Percentiles rank a stretch among this genome's conserved stretches.
phyloP scores from a whole-genome alignment of 2,113 vertebrate species.

The Carollia perspicillata region DNA sequence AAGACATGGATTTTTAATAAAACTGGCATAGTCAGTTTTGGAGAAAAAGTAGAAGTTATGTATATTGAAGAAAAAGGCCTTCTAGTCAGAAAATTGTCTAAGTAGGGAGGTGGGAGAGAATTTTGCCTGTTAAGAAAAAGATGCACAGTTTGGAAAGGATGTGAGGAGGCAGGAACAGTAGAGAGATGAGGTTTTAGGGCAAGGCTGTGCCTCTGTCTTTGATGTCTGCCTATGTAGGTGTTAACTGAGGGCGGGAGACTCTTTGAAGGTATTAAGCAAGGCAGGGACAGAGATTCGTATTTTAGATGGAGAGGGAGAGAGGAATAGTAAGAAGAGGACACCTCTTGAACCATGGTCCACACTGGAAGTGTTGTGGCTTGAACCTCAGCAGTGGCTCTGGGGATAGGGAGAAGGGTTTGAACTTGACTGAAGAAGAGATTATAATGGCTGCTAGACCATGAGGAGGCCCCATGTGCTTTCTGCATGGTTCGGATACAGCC shows the following conservation, averaged over 20 bases:
- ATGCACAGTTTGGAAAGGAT: background rate
- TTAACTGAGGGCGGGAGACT: background rate
- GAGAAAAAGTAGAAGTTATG: background rate
- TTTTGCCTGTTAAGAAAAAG: background rate
- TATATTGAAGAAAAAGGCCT: background rate
- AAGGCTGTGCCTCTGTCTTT: background rate
- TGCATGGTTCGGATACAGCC: background rate
- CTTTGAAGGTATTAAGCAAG: background rate
- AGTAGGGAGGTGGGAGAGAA: background rate
- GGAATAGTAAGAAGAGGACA: background rate
- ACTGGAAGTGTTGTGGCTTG: background rate
- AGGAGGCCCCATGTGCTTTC: background rate
- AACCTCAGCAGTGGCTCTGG: accelerated
- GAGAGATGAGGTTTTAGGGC: background rate
- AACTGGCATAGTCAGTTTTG: background rate
- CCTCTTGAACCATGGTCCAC: background rate
- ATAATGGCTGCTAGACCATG: background rate
- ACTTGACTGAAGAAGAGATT: background rate
- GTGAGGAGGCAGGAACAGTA: background rate
- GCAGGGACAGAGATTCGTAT: background rate
- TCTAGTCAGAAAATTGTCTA: background rate
- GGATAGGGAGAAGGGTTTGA: background rate
- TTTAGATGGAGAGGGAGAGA: background rate
- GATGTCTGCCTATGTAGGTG: background rate
- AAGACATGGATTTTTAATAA: background rate